Base-by-base conservation (phyloP, 2,797 vertebrate genomes). In the Etheostoma perlongum region DNA sequence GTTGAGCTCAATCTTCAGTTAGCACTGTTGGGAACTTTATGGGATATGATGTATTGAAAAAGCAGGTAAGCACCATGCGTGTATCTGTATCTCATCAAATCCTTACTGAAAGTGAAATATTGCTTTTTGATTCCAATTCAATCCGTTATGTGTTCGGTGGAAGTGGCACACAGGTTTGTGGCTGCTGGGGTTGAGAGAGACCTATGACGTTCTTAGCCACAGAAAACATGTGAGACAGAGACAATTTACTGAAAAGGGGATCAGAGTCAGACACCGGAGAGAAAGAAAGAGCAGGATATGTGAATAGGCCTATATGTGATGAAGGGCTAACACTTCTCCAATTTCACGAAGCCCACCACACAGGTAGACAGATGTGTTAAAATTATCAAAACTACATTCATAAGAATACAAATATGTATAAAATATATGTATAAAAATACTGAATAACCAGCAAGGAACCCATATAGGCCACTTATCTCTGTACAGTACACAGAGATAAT, bases 111-210 rank as follows among this genome's bases (percentile, higher is more conserved):
- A 83, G 58, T 74, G 44, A 71, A 67, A 76, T 16, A 14, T 2
- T 23, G 18, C 8, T 15, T 60, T 82, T 63, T n/a, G 33, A 67
- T 86, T 77, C 27, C 40, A 19, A 44, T 72, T 47, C 19, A 25
- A 55, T 51, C 1, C 7, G 15, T 42, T 59, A 25, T 4, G 4
- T 57, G 53, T 57, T 74, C 1, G 23, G 10, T 19, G 42, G 70
- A 76, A 84, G 3, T 14, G 16, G n/a, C 13, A 51, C 18, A 14
- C 5, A 78, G 25, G 30, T 85, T 57, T 90, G 76, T 74, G 80
- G 77, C 59, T 7, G 9, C 63, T 73, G 57, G 15, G 59, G 72
- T 51, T 71, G 73, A 86, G 47, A 85, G 55, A 68, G 33, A 79
- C 72, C 57, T 78, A 23, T 72, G 63, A 84, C 23, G 6, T 46